Evolutionary conservation across 2,888 invertebrate genomes (phyloP).

Genomic region (Acrocera orbiculus): DNA sequence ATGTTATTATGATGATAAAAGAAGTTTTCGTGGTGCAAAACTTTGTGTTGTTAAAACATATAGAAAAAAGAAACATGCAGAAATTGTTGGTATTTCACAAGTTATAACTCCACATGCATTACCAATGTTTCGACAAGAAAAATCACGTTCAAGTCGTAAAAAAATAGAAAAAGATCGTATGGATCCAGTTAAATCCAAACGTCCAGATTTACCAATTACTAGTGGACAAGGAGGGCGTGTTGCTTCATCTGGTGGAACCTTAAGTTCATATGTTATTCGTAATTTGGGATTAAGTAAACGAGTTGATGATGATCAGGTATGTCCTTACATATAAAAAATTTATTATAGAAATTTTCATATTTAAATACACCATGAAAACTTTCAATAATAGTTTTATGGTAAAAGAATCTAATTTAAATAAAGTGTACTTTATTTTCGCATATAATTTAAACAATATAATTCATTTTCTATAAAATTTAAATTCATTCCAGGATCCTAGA

Average conservation of each 20-base stretch:
- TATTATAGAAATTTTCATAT: too few relatives aligned
- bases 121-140: conserved; percentile 85
- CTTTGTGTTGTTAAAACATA: conserved; percentile 69
- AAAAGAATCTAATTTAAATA: too few relatives aligned
- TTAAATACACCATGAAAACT: too few relatives aligned
- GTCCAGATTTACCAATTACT: conserved; percentile 75
- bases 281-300: conserved; percentile 86
- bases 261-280: conserved; percentile 88
- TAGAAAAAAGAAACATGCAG: conserved; percentile 62
- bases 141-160: conserved; percentile 73
- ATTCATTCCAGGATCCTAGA: conserved; percentile 60
- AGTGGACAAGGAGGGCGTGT: conserved; percentile 86
- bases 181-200: conserved; percentile 64
- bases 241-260: conserved; percentile 81
- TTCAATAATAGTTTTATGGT: too few relatives aligned
- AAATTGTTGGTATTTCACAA: conserved; percentile 76
- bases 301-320: conserved; percentile 69
- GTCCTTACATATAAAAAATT: not conserved
- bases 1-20: conserved; percentile 76
- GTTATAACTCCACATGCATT: conserved; percentile 93
- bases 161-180: conserved; percentile 80
- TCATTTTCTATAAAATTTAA: not conserved
- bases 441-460: too few relatives aligned
- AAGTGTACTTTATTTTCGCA: too few relatives aligned
- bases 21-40: conserved; percentile 79